Evolutionary conservation across 2,113 vertebrate species (phyloP).

Genomic region (Coregonus clupeaformis): DNA sequence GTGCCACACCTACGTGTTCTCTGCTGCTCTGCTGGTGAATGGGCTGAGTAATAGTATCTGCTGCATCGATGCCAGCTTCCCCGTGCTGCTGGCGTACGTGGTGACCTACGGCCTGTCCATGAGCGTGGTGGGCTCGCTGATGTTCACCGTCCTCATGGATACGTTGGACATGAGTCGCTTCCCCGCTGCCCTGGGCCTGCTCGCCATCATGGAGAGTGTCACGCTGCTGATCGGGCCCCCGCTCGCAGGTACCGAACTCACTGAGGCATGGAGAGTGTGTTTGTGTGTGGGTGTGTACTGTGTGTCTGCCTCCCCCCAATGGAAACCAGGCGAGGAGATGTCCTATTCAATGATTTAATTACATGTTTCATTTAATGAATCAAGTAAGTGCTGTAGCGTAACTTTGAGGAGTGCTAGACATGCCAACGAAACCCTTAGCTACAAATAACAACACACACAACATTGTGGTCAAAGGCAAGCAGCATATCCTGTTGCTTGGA

Average conservation of each 20-base stretch:
- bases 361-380: too few species aligned
- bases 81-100: conserved; percentile 78
- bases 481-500: not conserved
- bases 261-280: not conserved
- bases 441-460: not conserved
- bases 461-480: not conserved
- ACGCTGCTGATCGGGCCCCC: conserved; percentile 85
- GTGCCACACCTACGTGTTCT: conserved; percentile 81
- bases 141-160: conserved; percentile 93
- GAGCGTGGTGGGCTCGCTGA: conserved; percentile 82
- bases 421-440: too few species aligned
- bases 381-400: too few species aligned
- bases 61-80: conserved; percentile 71
- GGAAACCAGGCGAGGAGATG: too few species aligned
- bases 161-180: conserved; percentile 88
- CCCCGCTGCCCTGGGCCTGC: conserved; percentile 87
- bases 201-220: conserved; percentile 85
- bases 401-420: too few species aligned
- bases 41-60: conserved; percentile 90
- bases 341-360: too few species aligned
- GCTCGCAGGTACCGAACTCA: conserved; percentile 76
- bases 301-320: conserved; percentile 5
- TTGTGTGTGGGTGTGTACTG: not conserved
- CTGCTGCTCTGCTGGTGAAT: conserved; percentile 72
- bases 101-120: conserved; percentile 83